These are phyloP conservation scores for Paracentrotus lividus DNA, from an alignment of 53 echinoderm and acorn worm species.

Conservation along the genomic window DNA sequence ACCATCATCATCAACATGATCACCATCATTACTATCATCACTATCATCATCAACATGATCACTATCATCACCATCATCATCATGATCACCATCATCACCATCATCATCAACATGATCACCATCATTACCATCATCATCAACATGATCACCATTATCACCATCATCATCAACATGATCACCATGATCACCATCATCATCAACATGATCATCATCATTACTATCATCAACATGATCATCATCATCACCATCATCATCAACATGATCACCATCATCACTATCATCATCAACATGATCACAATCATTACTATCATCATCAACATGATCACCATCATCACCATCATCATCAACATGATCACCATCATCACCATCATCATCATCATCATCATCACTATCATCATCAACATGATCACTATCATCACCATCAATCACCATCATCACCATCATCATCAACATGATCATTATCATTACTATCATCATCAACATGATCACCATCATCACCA, in stretches of 20 bases:
- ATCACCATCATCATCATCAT: background rate
- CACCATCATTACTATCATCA: background rate
- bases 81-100: background rate
- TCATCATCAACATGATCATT: too few species aligned
- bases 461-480: too few species aligned
- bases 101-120: background rate
- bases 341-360: background rate
- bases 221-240: too few species aligned
- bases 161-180: background rate
- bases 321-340: background rate
- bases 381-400: background rate
- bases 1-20: background rate
- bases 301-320: background rate
- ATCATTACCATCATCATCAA: background rate
- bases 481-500: too few species aligned
- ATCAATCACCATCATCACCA: too few species aligned
- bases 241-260: too few species aligned
- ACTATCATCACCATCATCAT: too few species aligned
- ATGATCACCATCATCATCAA: background rate
- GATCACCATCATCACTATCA: background rate
- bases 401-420: background rate
- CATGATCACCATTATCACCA: background rate
- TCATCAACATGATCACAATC: background rate
- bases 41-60: background rate
- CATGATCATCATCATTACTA: background rate